Evolutionary conservation across 92 coral and sea anemone species (phyloP).

Genomic region (Blastomussa wellsi): DNA sequence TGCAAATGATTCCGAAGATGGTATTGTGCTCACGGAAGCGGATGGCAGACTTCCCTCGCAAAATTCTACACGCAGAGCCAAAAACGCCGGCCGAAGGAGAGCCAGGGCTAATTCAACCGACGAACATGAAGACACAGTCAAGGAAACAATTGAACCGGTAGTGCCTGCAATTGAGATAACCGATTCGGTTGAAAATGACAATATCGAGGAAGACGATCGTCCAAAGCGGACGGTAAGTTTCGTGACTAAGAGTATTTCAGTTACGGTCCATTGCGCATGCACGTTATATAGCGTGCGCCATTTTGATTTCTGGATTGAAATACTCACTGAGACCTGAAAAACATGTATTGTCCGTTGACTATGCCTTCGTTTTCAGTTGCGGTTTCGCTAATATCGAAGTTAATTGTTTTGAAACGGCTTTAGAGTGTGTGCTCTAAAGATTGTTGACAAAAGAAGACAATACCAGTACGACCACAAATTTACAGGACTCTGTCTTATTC

Average conservation of each 20-base stretch:
- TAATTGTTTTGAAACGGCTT: neutral
- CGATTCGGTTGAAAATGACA: neutral
- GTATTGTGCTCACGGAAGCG: neutral
- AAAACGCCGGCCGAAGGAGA: slow-evolving; percentile 24
- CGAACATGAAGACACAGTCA: neutral
- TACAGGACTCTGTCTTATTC: neutral
- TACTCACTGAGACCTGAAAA: too few species aligned
- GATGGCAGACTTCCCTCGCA: neutral
- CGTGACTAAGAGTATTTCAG: neutral
- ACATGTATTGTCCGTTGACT: neutral
- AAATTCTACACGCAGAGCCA: slow-evolving; percentile 14
- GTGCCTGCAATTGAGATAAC: neutral
- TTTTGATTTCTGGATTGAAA: neutral
- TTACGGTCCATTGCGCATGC: slow-evolving; percentile 2
- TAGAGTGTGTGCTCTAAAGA: neutral
- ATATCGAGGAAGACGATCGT: neutral
- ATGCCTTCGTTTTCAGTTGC: neutral
- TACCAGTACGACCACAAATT: neutral
- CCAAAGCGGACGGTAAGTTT: slow-evolving; percentile 2
- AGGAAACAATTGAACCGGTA: slow-evolving; percentile 14
- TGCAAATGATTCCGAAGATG: slow-evolving; percentile 7
- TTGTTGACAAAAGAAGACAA: neutral
- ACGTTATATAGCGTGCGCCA: neutral
- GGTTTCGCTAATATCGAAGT: neutral
- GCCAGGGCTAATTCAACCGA: neutral